A percentile compares a stretch with the other conserved stretches of the same genome.
Evolutionary conservation across 2,113 vertebrate genomes (phyloP).

Genomic region (Echinops telfairi): DNA sequence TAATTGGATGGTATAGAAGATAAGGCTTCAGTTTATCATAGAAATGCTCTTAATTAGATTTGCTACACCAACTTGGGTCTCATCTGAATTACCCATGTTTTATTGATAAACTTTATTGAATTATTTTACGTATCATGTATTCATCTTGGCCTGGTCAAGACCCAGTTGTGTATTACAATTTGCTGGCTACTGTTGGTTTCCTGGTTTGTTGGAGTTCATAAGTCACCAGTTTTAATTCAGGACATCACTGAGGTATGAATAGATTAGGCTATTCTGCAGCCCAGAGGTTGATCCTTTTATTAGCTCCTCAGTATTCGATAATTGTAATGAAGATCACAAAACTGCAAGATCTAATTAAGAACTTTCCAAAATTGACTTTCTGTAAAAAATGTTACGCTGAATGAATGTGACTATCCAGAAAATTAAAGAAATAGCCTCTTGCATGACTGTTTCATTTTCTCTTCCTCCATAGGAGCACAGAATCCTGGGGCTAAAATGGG

Average conservation of each 20-base stretch:
- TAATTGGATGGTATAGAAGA: conserved; percentile 66
- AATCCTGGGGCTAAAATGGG: conserved; percentile 72
- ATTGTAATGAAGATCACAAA: conserved; percentile 85
- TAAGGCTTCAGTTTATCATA: conserved; percentile 66
- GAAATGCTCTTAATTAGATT: conserved; percentile 74
- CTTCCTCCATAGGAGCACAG: conserved; percentile 59
- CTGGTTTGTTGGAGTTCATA: conserved; percentile 62
- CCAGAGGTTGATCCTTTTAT: conserved; percentile 80
- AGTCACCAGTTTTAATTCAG: conserved; percentile 56
- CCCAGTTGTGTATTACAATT: conserved; percentile 48
- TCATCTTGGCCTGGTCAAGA: conserved; percentile 68
- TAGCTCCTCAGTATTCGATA: conserved; percentile 81
- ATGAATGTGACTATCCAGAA: conserved; percentile 84
- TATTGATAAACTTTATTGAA: conserved; percentile 72
- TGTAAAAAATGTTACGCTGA: conserved; percentile 82
- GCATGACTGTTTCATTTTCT: conserved; percentile 81
- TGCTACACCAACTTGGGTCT: conserved; percentile 56
- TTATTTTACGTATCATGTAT: conserved; percentile 64
- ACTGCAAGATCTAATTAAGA: conserved; percentile 85
- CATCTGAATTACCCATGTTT: conserved; percentile 60
- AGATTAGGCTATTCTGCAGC: conserved; percentile 77
- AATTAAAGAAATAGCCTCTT: conserved; percentile 83
- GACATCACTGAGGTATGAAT: conserved; percentile 74
- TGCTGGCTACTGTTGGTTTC: conserved; percentile 46
- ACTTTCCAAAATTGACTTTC: conserved; percentile 84